Base-by-base conservation (phyloP, 1,140 invertebrate genomes). In the Drosophila orosa region DNA sequence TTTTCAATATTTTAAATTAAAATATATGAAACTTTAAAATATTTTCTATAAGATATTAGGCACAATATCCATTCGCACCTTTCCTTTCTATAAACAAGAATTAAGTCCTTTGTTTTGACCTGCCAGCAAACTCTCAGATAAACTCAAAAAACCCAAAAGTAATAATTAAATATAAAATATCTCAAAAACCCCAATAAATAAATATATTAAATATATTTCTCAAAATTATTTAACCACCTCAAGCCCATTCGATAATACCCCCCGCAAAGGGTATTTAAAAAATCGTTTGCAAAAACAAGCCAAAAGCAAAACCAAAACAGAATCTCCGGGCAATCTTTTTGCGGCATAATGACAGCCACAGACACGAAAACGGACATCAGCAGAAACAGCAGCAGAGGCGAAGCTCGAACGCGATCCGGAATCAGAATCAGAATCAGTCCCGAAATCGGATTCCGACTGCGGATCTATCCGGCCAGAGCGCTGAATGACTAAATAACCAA, bases 291-390 rank as follows among this genome's bases (percentile, higher is more conserved):
- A 33, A 58, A 57, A 71, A 47, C 31, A 31, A 57, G 40, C 37
- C 48, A 19, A 50, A 25, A 48, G 40, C 37, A 27, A 29, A 50
- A 66, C 29, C 59, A 48, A 52, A 73, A 45, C 47, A 61, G 48
- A 78, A 56, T 78, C 75, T 71, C 57, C 27, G 40, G 25, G 63
- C 50, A 80, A 78, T 78, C 80, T 83, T 50, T 79, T 57, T 66
- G 55, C 81, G 59, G 47, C 73, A 77, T 74, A 80, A 84, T 84
- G 81, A 85, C 59, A 62, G 62, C 52, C 68, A 56, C 62, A 59
- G 65, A 69, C 50, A 56, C 61, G 37, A 52, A 33, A 65, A 39
- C 63, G 67, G 40, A 42, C 40, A 69, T 33, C 10, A 57, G 66
- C 60, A 60, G 56, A 17, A 31, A 27, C 39, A 31, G 40, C 25